Percentiles rank a stretch among this genome's conserved stretches.
phyloP scores from a whole-genome alignment of 2,113 vertebrate genomes.

The Erythrolamprus reginae region DNA sequence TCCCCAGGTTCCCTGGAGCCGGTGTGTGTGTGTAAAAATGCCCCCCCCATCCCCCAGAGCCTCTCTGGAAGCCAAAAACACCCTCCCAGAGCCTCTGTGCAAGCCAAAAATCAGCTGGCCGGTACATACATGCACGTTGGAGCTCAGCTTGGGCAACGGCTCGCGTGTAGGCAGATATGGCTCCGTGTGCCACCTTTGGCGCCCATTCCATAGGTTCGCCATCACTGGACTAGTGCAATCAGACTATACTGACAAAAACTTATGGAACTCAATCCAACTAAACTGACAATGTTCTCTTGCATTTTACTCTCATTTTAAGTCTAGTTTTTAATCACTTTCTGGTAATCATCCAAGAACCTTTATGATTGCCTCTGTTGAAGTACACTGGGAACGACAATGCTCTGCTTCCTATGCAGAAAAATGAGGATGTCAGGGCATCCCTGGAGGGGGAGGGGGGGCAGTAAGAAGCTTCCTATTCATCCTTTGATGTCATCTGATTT shows the following conservation, averaged over 20 bases:
- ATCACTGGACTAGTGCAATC: not conserved
- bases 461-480: not conserved
- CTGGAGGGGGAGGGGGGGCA: too few species aligned
- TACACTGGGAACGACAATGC: not conserved
- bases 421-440: not conserved
- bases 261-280: not conserved
- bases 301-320: not conserved
- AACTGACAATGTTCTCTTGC: not conserved
- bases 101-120: too few species aligned
- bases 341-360: not conserved
- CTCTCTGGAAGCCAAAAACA: too few species aligned
- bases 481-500: not conserved
- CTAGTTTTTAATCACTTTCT: not conserved
- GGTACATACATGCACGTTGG: too few species aligned
- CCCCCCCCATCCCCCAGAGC: too few species aligned
- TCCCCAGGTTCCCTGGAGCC: too few species aligned
- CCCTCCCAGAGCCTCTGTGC: too few species aligned
- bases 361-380: not conserved
- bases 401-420: not conserved
- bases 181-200: too few species aligned
- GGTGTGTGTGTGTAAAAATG: too few species aligned
- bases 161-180: too few species aligned
- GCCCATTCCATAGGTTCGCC: too few species aligned
- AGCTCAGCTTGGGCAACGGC: too few species aligned
- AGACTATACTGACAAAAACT: not conserved